phyloP scores from a whole-genome alignment of 2,113 vertebrate species.

The Engystomops pustulosus region DNA sequence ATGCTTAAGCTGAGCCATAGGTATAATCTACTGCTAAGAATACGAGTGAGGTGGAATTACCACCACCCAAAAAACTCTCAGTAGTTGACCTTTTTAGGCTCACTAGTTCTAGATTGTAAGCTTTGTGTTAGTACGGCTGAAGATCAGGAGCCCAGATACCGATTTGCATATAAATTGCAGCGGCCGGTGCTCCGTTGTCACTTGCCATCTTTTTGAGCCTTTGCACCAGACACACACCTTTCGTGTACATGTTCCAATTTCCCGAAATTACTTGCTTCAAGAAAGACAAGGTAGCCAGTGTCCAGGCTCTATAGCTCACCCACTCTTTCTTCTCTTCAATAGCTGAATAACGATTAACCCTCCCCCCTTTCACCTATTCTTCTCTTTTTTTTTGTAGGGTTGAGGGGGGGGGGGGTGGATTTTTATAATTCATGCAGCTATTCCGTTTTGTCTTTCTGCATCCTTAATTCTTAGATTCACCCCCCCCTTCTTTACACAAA shows the following conservation, averaged over 20 bases:
- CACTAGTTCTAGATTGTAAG: conserved; percentile 6
- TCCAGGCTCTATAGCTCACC: background rate
- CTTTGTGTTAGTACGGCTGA: conserved; percentile 9
- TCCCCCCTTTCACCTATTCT: conserved; percentile 27
- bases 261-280: background rate
- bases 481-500: conserved; percentile 96
- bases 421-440: conserved; percentile 55
- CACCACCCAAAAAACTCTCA: no score
- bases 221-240: background rate
- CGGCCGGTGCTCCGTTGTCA: no score
- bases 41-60: no score
- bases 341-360: conserved; percentile 6
- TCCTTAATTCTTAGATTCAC: conserved; percentile 85
- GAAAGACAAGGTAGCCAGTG: background rate
- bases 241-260: conserved; percentile 4
- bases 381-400: conserved; percentile 5
- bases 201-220: conserved; percentile 16
- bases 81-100: no score
- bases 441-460: conserved; percentile 78
- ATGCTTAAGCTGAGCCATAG: no score
- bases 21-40: no score
- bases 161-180: conserved; percentile 41
- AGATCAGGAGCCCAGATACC: background rate
- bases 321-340: conserved; percentile 25
- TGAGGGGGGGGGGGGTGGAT: conserved; percentile 25